Evolutionary conservation across 1,140 invertebrate genomes (phyloP).

Genomic region (Hycleus phaleratus): DNA sequence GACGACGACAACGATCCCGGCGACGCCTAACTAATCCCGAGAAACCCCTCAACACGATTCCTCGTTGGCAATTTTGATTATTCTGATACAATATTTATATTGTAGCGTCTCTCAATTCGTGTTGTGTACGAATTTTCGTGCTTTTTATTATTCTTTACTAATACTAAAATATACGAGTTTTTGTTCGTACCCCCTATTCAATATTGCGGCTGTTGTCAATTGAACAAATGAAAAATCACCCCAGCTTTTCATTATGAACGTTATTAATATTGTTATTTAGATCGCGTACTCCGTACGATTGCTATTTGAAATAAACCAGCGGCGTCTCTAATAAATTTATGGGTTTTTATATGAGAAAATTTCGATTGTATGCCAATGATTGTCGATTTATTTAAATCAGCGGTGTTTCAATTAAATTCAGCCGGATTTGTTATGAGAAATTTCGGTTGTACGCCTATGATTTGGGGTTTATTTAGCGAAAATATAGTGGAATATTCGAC

Average conservation of each 20-base stretch:
- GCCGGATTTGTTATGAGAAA: neutral
- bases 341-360: neutral
- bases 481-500: slow-evolving; percentile 3
- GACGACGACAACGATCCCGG: neutral
- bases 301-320: neutral
- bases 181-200: slow-evolving; percentile 12
- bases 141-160: no score
- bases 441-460: neutral
- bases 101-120: no score
- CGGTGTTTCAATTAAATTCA: no score
- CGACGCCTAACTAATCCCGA: no score
- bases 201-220: slow-evolving; percentile 14
- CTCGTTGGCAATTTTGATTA: no score
- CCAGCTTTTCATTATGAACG: neutral
- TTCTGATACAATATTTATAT: no score
- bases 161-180: neutral
- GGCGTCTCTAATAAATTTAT: neutral
- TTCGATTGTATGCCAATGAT: neutral
- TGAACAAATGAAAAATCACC: slow-evolving; percentile 19
- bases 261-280: slow-evolving; percentile 3
- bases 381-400: no score
- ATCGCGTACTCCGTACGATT: slow-evolving; percentile 13
- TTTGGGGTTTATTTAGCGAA: neutral
- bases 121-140: no score
- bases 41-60: no score